Evolutionary conservation across 2,888 invertebrate genomes (phyloP).

Genomic region (Hyposoter didymator): DNA sequence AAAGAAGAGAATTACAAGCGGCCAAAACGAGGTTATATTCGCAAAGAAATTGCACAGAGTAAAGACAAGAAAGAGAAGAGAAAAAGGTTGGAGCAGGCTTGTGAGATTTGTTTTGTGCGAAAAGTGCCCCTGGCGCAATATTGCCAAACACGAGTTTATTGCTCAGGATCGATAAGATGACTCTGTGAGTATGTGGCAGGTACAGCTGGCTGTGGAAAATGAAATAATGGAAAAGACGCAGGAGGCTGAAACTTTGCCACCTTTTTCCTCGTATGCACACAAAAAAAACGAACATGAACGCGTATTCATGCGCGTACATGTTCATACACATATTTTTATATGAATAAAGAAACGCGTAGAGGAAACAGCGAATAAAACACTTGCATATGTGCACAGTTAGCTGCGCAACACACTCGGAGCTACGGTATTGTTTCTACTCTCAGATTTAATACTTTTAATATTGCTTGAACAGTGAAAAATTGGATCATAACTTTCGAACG

Average conservation of each 20-base stretch:
- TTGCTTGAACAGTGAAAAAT: conserved; percentile 57
- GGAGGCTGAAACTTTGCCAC: background rate
- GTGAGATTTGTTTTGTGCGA: conserved; percentile 67
- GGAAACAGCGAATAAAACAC: conserved; percentile 7
- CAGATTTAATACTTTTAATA: conserved; percentile 63
- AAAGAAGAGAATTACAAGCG: conserved; percentile 8
- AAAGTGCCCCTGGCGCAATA: conserved; percentile 62
- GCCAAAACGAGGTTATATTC: background rate
- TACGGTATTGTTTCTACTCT: conserved; percentile 16
- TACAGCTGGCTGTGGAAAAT: conserved; percentile 32
- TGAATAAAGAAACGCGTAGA: background rate
- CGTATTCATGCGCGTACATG: background rate
- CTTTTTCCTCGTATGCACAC: background rate
- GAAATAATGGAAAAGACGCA: background rate
- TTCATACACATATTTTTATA: background rate
- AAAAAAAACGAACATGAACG: background rate
- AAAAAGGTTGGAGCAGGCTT: conserved; percentile 43
- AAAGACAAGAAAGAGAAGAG: conserved; percentile 26
- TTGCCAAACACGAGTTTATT: conserved; percentile 64
- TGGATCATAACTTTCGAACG: conserved; percentile 38
- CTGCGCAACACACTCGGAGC: background rate
- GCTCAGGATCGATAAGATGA: conserved; percentile 62
- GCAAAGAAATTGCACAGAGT: conserved; percentile 5
- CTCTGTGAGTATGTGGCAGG: conserved; percentile 24
- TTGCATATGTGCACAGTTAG: background rate